Percentiles rank a stretch among this genome's conserved stretches.
phyloP scores from a whole-genome alignment of 35 echinoderm and acorn worm genomes.

The Anneissia japonica region DNA sequence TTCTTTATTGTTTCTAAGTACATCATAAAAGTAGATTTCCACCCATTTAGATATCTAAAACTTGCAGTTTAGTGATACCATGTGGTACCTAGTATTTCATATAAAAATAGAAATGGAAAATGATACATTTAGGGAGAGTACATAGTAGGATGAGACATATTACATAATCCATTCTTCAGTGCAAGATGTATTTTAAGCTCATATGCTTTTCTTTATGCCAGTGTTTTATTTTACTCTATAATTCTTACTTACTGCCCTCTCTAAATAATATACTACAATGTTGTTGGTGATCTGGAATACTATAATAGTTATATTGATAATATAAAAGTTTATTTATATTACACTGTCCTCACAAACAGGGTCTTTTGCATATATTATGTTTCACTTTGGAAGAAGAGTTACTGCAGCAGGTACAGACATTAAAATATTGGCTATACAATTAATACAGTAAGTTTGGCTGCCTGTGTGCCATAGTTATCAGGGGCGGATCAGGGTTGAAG shows the following conservation, averaged over 20 bases:
- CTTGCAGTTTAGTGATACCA: neutral
- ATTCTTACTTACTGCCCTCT: neutral
- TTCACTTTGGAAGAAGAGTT: too few species aligned
- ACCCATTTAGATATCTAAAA: neutral
- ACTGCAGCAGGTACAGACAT: too few species aligned
- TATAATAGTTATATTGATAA: too few species aligned
- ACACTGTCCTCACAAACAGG: too few species aligned
- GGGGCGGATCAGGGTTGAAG: too few species aligned
- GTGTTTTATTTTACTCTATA: neutral
- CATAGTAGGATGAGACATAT: neutral
- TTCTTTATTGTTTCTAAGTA: neutral
- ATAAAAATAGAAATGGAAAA: neutral
- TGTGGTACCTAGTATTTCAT: neutral
- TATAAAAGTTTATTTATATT: too few species aligned
- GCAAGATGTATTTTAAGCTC: neutral
- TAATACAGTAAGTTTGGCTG: too few species aligned
- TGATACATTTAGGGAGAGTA: neutral
- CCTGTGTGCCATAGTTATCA: too few species aligned
- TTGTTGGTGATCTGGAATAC: too few species aligned
- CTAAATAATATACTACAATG: too few species aligned
- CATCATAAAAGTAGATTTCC: neutral
- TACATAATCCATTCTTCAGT: neutral
- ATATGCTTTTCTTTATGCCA: neutral
- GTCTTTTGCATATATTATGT: too few species aligned
- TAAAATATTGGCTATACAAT: too few species aligned